Conservation (phyloP, 1,140 invertebrate species). For the Papilio dardanus region DNA sequence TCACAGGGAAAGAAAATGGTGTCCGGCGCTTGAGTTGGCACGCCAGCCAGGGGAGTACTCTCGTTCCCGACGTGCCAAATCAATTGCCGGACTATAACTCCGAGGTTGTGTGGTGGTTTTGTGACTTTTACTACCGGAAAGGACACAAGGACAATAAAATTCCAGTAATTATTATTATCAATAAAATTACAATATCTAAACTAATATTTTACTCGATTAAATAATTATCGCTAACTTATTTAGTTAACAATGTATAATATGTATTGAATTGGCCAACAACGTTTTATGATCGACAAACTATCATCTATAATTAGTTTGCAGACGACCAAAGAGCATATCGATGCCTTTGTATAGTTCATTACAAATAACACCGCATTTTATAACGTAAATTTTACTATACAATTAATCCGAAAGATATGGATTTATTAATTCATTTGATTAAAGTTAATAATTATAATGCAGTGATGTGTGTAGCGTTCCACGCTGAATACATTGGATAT, state of each 20-base stretch:
- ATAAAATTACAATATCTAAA: constrained; percentile 21
- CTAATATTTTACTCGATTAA: not conserved
- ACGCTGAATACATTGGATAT: constrained; percentile 73
- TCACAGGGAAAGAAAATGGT: not conserved
- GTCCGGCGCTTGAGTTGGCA: not conserved
- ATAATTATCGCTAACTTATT: constrained; percentile 7
- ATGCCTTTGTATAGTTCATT: not conserved
- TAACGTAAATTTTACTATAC: not conserved
- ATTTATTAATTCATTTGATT: not conserved
- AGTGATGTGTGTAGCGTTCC: constrained; percentile 69
- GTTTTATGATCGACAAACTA: constrained; percentile 18
- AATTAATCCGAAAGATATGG: constrained; percentile 5
- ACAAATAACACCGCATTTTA: constrained; percentile 5
- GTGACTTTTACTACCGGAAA: not conserved
- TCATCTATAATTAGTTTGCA: not conserved
- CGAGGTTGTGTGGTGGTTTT: not conserved
- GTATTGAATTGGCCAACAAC: constrained; percentile 36
- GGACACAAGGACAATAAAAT: not conserved
- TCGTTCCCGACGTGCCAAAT: not conserved
- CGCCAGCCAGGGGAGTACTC: not conserved
- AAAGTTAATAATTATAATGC: not conserved
- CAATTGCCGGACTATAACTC: not conserved
- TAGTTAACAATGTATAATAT: constrained; percentile 15
- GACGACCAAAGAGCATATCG: not conserved
- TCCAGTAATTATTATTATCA: constrained; percentile 5